Conservation (phyloP, 2,888 invertebrate species). For the Parelbella ahira region DNA sequence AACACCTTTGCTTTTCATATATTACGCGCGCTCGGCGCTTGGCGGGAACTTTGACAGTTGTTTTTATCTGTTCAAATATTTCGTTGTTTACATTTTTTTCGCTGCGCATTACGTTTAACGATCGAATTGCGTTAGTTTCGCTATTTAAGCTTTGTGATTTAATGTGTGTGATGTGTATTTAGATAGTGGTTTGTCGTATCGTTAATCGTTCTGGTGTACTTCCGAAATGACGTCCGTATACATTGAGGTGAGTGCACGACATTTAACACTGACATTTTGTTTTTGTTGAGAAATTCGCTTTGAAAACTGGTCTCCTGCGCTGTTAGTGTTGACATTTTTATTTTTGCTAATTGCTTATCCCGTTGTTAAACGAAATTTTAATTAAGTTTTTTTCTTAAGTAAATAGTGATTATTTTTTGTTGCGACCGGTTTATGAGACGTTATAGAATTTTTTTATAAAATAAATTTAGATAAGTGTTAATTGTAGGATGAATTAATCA, state of each 20-base stretch:
- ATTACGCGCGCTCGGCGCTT: conserved; percentile 53
- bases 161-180: conserved; percentile 67
- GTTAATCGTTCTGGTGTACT: conserved; percentile 46
- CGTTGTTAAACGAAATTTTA: not conserved
- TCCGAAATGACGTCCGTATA: conserved; percentile 69
- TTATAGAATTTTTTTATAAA: too few relatives aligned
- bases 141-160: too few relatives aligned
- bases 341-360: conserved; percentile 12
- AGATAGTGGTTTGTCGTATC: conserved; percentile 56
- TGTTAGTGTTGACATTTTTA: conserved; percentile 23
- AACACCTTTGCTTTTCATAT: conserved; percentile 48
- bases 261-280: conserved; percentile 67
- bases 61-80: conserved; percentile 30
- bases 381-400: too few relatives aligned
- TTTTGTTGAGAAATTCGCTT: conserved; percentile 61
- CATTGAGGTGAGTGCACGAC: conserved; percentile 74
- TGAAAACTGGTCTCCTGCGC: conserved; percentile 41
- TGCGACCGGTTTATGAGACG: too few relatives aligned
- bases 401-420: too few relatives aligned
- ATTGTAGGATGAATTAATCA: too few relatives aligned
- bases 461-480: too few relatives aligned
- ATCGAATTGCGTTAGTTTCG: too few relatives aligned
- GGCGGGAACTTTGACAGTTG: conserved; percentile 65
- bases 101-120: too few relatives aligned
- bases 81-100: conserved; percentile 19